A percentile compares a stretch with the other conserved stretches of the same genome.
These are phyloP conservation scores for Decapterus maruadsi DNA, from an alignment of 2,797 vertebrate genomes.

Conservation along the genomic window DNA sequence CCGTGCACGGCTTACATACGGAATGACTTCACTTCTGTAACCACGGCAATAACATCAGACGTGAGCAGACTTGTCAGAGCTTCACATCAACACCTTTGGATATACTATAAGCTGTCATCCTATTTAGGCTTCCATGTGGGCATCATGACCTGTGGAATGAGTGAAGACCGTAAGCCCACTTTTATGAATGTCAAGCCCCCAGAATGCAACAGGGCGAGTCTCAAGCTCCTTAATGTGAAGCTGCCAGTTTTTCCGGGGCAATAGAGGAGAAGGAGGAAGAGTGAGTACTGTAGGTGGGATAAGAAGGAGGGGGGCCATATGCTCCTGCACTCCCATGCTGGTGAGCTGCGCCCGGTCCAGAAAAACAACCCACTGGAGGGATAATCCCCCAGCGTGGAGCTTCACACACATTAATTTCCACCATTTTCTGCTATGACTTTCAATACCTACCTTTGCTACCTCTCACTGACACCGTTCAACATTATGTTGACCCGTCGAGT, in stretches of 20 bases:
- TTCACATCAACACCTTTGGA: constrained; percentile 42
- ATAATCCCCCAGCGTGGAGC: constrained; percentile 77
- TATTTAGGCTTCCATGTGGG: constrained; percentile 30
- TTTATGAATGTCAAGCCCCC: constrained; percentile 47
- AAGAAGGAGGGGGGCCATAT: constrained; percentile 68
- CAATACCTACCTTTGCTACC: constrained; percentile 63
- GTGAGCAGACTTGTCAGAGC: constrained; percentile 44
- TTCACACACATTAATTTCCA: constrained; percentile 68
- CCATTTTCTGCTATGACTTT: constrained; percentile 72
- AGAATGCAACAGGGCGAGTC: constrained; percentile 47
- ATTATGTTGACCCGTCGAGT: constrained; percentile 67
- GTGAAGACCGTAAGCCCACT: constrained; percentile 34
- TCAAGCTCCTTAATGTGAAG: constrained; percentile 29
- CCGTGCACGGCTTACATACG: constrained; percentile 15
- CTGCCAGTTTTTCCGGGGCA: constrained; percentile 52
- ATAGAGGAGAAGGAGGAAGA: constrained; percentile 30
- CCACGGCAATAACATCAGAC: constrained; percentile 36
- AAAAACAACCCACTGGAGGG: constrained; percentile 69
- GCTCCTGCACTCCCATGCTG: constrained; percentile 68
- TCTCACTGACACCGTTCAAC: constrained; percentile 72
- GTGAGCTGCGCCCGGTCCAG: constrained; percentile 65
- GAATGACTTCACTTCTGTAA: constrained; percentile 46
- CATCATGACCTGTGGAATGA: constrained; percentile 58
- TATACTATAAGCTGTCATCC: constrained; percentile 18
- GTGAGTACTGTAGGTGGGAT: constrained; percentile 65